These are phyloP conservation scores for Sebastes oblongus DNA, from an alignment of 2,797 vertebrate species.

Conservation along the genomic window DNA sequence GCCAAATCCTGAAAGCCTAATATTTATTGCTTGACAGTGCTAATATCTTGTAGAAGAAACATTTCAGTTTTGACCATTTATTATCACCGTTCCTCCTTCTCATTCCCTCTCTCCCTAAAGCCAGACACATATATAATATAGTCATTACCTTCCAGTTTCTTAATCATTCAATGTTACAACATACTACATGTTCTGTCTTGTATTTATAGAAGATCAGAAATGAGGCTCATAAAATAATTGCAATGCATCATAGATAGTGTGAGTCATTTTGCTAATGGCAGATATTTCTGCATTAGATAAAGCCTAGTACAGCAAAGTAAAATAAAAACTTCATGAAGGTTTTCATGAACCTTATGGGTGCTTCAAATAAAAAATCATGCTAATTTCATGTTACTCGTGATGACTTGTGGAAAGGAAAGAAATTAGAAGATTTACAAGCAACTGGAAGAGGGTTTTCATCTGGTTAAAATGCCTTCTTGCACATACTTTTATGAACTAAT, in stretches of 20 bases:
- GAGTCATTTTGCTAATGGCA: not conserved
- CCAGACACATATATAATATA: not conserved
- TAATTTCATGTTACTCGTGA: not conserved
- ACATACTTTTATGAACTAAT: not conserved
- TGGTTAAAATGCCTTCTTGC: not conserved
- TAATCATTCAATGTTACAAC: not conserved
- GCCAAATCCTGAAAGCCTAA: not conserved
- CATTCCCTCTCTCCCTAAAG: not conserved
- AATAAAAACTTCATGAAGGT: not conserved
- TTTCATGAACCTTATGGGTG: not conserved
- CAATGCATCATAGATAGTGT: not conserved
- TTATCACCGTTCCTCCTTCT: not conserved
- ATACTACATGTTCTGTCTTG: not conserved
- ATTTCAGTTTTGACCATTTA: not conserved
- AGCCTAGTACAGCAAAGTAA: not conserved
- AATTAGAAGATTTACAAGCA: not conserved
- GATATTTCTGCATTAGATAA: not conserved
- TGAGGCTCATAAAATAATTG: not conserved
- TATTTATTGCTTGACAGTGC: not conserved
- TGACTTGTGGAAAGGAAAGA: not conserved
- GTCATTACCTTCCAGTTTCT: not conserved
- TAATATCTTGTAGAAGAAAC: not conserved
- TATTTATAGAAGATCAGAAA: not conserved
- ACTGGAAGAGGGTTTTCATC: not conserved
- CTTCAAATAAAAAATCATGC: not conserved